These are phyloP conservation scores for Notocelia uddmanniana DNA, from an alignment of 2,888 invertebrate species.

Conservation along the genomic window DNA sequence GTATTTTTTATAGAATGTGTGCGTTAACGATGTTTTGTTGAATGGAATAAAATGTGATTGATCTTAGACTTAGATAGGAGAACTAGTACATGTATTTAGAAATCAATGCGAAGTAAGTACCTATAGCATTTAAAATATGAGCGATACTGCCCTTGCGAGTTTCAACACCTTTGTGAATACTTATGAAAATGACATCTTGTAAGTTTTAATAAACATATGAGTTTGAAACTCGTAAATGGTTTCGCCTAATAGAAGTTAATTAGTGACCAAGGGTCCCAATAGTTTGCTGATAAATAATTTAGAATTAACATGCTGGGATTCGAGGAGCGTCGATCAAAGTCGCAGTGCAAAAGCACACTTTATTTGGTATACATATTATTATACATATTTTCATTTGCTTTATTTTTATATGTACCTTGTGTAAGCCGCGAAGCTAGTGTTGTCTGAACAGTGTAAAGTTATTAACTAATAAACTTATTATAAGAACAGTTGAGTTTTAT, in stretches of 20 bases:
- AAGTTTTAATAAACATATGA: conserved; percentile 44
- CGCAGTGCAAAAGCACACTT: conserved; percentile 20
- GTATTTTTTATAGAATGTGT: conserved; percentile 81
- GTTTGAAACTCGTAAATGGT: conserved; percentile 50
- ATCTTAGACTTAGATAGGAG: conserved; percentile 76
- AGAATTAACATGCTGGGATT: conserved; percentile 16
- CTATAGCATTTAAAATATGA: conserved; percentile 45
- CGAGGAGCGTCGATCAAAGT: conserved; percentile 12
- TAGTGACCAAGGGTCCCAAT: conserved; percentile 33
- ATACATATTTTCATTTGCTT: conserved; percentile 24
- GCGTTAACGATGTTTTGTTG: conserved; percentile 75
- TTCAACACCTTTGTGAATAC: conserved; percentile 58
- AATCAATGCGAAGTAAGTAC: conserved; percentile 48
- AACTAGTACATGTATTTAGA: conserved; percentile 59
- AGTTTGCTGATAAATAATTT: conserved; percentile 23
- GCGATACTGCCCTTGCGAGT: conserved; percentile 51
- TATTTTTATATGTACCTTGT: conserved; percentile 41
- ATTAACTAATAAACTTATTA: conserved; percentile 67
- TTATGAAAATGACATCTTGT: conserved; percentile 50
- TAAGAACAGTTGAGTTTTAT: conserved; percentile 81
- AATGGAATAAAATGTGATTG: conserved; percentile 79
- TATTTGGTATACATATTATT: conserved; percentile 31
- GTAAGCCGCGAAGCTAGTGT: conserved; percentile 46
- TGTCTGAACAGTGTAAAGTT: conserved; percentile 60
- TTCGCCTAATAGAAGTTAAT: conserved; percentile 28